Base-by-base conservation (phyloP, 2,888 invertebrate genomes). In the Drosophila glabriapex region DNA sequence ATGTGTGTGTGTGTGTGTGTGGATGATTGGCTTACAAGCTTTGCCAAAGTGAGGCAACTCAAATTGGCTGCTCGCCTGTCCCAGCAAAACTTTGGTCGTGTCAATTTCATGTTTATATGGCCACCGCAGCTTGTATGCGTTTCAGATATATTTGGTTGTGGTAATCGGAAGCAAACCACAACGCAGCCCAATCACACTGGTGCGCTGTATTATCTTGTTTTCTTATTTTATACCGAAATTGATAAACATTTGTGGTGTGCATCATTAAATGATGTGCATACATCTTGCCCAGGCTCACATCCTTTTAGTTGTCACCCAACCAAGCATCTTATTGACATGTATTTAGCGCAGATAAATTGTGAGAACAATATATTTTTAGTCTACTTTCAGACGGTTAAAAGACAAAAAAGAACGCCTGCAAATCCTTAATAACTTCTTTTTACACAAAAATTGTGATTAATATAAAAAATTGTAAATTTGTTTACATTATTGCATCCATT, bases 81-180 rank as follows among this genome's bases (percentile, higher is more conserved):
- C 35, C 43, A 25, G 37, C 41, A 60, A 78, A 78, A 68, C 68
- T 75, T 68, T 43, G 37, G 33, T 35, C 54, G 56, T 72, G 60
- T 75, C 63, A 66, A 71, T 78, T 62, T 78, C 75, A 72, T 66
- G 66, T 75, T 67, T 58, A 62, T 78, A 62, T 53, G 39, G 4
- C 28, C 43, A 53, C 22, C 43, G 53, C 29, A 43, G 37, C 14
- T 10, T 75, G 62, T 60, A 49, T 52, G 37, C 25, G 29, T 43
- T 37, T 63, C 35, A 43, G 29, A 53, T 76, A 54, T 55, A 58
- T 55, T 50, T 80, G 65, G 61, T 35, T 54, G 59, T 10, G 43
- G 54, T 46, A 53, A 59, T 60, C 16, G 43, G 28, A 49, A 19
- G 55, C 16, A 25, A 70, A 56, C 68, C 73, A 29, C 73, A 73